phyloP scores from a whole-genome alignment of 2,113 vertebrate species.

The Athene cunicularia region DNA sequence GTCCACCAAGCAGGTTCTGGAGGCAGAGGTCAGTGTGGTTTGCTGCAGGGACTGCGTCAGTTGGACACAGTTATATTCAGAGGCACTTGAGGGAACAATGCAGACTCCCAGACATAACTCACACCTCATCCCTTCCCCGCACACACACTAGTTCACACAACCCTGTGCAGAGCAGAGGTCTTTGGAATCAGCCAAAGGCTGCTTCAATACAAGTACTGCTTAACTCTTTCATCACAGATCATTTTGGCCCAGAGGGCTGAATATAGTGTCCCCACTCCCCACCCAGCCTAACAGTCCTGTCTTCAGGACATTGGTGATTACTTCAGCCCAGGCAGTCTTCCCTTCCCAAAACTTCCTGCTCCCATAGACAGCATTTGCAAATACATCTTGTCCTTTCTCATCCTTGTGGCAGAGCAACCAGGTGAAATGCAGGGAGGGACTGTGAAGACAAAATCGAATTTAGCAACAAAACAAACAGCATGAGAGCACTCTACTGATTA shows the following conservation, averaged over 20 bases:
- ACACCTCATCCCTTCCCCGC: not conserved
- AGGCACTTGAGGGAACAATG: not conserved
- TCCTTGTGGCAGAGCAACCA: not conserved
- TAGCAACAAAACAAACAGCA: conserved; percentile 54
- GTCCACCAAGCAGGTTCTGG: not conserved
- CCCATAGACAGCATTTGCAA: not conserved
- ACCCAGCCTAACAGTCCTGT: not conserved
- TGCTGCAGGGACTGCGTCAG: not conserved
- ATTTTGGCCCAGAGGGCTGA: not conserved
- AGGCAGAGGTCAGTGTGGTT: not conserved
- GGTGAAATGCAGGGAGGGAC: conserved; percentile 24
- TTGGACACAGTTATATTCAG: not conserved
- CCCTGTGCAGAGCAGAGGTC: not conserved
- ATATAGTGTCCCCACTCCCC: not conserved
- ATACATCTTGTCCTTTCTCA: conserved; percentile 2
- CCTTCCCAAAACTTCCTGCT: not conserved
- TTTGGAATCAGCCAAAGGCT: not conserved
- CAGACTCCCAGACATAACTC: not conserved
- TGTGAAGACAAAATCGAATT: conserved; percentile 28
- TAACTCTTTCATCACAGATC: not conserved
- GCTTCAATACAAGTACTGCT: not conserved
- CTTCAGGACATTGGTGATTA: not conserved
- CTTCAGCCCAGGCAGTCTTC: not conserved
- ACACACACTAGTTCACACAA: not conserved
- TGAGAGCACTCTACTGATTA: conserved; percentile 45